These are phyloP conservation scores for Zeuzera pyrina DNA, from an alignment of 2,888 invertebrate genomes.

Conservation along the genomic window DNA sequence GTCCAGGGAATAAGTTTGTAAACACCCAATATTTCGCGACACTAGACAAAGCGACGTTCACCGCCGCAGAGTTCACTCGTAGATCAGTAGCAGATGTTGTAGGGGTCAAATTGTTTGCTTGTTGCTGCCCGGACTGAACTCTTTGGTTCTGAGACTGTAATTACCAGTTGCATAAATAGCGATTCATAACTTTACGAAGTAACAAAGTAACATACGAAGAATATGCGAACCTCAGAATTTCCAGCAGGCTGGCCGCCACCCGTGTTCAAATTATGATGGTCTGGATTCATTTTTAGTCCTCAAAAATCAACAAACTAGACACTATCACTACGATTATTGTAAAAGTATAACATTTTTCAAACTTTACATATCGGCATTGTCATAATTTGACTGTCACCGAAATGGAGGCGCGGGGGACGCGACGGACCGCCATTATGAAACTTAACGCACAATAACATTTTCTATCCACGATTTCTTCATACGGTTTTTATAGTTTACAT, in stretches of 20 bases:
- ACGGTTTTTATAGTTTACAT: too few species aligned
- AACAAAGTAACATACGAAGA: conserved; percentile 25
- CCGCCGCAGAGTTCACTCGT: conserved; percentile 76
- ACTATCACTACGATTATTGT: conserved; percentile 30
- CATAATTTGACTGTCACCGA: conserved; percentile 76
- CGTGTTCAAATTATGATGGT: conserved; percentile 71
- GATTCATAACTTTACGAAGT: conserved; percentile 25
- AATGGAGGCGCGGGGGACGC: conserved; percentile 78
- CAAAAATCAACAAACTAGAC: conserved; percentile 10
- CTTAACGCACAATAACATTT: conserved; percentile 69
- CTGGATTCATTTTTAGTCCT: conserved; percentile 63
- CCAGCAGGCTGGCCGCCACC: conserved; percentile 73
- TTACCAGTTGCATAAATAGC: conserved; percentile 18
- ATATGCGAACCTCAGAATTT: conserved; percentile 65
- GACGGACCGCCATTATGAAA: conserved; percentile 78
- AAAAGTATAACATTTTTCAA: conserved; percentile 57
- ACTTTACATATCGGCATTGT: conserved; percentile 65
- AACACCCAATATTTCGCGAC: conserved; percentile 90
- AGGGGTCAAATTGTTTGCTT: conserved; percentile 48
- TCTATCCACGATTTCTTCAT: conserved; percentile 19
- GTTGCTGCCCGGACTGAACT: conserved; percentile 57
- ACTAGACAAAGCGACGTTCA: conserved; percentile 81
- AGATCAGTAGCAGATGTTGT: conserved; percentile 75
- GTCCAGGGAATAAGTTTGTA: conserved; percentile 84
- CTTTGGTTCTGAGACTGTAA: conserved; percentile 57